Evolutionary conservation across 1,140 invertebrate genomes (phyloP).

Genomic region (Chymomyza costata): DNA sequence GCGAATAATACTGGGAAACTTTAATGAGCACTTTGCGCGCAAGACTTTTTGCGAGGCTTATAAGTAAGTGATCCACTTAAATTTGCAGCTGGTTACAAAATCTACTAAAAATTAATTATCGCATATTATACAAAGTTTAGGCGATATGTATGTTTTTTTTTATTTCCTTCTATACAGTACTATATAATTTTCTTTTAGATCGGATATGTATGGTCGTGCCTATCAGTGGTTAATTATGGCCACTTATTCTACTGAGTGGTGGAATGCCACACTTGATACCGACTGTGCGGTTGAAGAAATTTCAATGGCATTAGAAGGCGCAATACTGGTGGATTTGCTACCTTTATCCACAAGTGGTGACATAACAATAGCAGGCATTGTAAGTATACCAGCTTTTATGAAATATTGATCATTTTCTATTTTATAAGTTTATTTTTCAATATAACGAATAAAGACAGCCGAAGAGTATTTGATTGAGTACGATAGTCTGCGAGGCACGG

Average conservation of each 20-base stretch:
- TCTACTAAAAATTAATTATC: background rate
- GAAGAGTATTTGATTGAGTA: constrained; percentile 92
- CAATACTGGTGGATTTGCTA: constrained; percentile 86
- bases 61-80: constrained; percentile 76
- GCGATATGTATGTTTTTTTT: no score
- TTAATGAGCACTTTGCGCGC: constrained; percentile 95
- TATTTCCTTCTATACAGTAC: no score
- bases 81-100: background rate
- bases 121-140: no score
- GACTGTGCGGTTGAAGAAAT: constrained; percentile 87
- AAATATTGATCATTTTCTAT: constrained; percentile 1
- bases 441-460: constrained; percentile 84
- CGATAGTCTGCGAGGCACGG: constrained; percentile 83
- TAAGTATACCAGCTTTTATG: constrained; percentile 77
- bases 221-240: constrained; percentile 99
- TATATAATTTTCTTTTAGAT: constrained; percentile 69
- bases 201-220: constrained; percentile 91
- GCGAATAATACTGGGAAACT: constrained; percentile 96
- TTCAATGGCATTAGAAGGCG: constrained; percentile 89
- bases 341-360: constrained; percentile 80
- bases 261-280: constrained; percentile 79
- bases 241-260: constrained; percentile 87
- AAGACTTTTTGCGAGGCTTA: constrained; percentile 95
- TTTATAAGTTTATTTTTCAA: background rate
- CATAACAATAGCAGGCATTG: constrained; percentile 92